Evolutionary conservation across 2,113 vertebrate genomes (phyloP).

Genomic region (Cinclus mexicanus): DNA sequence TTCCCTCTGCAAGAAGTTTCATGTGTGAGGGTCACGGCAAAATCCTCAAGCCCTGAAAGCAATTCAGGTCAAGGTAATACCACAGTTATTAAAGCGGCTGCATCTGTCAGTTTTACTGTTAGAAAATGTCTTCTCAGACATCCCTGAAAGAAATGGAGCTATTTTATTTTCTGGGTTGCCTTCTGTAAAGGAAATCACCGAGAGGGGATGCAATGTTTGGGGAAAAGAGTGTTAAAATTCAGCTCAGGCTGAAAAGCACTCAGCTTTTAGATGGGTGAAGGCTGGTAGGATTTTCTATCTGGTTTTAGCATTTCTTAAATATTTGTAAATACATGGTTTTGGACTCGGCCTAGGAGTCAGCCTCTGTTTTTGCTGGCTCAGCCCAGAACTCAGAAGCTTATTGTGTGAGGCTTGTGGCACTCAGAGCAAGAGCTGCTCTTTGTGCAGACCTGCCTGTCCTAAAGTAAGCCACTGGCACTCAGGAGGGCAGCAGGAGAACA

Average conservation of each 20-base stretch:
- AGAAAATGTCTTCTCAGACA: neutral
- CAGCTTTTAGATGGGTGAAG: neutral
- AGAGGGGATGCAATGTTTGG: fast-evolving
- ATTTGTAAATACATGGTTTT: neutral
- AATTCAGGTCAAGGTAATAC: neutral
- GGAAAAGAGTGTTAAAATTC: neutral
- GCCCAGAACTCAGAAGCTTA: neutral
- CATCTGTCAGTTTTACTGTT: neutral
- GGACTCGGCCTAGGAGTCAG: neutral
- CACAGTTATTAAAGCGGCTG: neutral
- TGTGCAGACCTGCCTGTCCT: neutral
- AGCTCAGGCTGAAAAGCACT: neutral
- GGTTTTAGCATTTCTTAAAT: neutral
- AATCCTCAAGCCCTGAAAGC: neutral
- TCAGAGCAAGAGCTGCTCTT: neutral
- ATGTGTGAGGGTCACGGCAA: neutral
- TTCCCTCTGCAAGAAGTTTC: neutral
- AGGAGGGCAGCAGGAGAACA: neutral
- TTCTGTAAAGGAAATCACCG: neutral
- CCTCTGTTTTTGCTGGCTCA: neutral
- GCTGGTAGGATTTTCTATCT: neutral
- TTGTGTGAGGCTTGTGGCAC: neutral
- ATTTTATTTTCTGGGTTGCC: neutral
- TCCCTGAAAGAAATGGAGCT: neutral
- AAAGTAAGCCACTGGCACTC: neutral